These are phyloP conservation scores for Orientallactaga sibirica DNA, from an alignment of 2,797 vertebrate species.

Conservation along the genomic window DNA sequence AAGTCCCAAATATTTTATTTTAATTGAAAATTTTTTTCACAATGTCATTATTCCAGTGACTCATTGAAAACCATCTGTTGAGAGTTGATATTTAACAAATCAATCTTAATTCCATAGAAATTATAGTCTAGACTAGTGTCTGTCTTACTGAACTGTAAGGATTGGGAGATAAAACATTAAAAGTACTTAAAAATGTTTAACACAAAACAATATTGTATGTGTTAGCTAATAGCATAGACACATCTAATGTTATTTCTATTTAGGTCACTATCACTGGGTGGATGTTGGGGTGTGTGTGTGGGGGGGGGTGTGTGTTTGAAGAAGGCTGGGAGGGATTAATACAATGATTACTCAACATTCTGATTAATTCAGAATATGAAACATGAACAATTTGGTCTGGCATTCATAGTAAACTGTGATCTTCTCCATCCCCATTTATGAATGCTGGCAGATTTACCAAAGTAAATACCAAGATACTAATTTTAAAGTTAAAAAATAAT, in stretches of 20 bases:
- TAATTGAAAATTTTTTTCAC: neutral
- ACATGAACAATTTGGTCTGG: neutral
- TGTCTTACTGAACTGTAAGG: neutral
- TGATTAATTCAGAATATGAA: neutral
- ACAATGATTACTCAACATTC: slow-evolving; percentile 1
- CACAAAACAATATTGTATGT: neutral
- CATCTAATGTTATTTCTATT: neutral
- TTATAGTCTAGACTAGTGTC: neutral
- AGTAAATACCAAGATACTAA: neutral
- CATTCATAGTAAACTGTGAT: neutral
- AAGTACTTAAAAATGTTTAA: neutral
- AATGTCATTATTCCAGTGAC: neutral
- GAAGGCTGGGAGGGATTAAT: neutral
- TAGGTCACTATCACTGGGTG: neutral
- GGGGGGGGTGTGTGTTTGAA: neutral
- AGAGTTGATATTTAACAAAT: neutral
- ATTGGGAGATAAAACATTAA: neutral
- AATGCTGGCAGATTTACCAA: neutral
- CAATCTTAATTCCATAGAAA: neutral
- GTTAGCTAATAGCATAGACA: neutral
- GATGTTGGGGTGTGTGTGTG: too few species aligned
- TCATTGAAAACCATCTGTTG: neutral
- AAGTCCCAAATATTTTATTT: neutral
- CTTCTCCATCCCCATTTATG: neutral
- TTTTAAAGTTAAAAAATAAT: slow-evolving; percentile 16